phyloP scores from a whole-genome alignment of 2,888 invertebrate species.

The Epinotia demarniana region DNA sequence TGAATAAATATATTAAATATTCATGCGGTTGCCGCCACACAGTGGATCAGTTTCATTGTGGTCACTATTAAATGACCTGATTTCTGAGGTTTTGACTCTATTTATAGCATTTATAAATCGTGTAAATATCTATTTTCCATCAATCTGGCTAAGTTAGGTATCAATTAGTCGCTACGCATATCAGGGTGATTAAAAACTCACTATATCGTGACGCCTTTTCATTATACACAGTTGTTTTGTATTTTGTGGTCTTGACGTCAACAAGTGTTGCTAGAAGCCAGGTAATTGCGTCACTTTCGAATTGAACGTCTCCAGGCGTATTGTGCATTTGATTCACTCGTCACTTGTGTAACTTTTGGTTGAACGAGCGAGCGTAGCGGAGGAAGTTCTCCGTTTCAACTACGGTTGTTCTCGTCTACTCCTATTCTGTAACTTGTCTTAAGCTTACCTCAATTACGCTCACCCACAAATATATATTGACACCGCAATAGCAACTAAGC shows the following conservation, averaged over 20 bases:
- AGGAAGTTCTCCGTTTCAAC: too few species aligned
- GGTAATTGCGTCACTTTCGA: too few species aligned
- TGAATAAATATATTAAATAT: slow-evolving; percentile 3
- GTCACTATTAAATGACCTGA: slow-evolving; percentile 19
- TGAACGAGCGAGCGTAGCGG: too few species aligned
- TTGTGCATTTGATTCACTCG: too few species aligned
- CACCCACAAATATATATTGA: too few species aligned
- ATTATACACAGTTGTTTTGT: background rate
- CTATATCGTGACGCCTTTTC: background rate
- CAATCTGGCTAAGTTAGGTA: background rate
- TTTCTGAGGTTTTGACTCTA: slow-evolving; percentile 10
- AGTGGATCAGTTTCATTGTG: background rate
- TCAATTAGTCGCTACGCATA: background rate
- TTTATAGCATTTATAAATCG: slow-evolving; percentile 15
- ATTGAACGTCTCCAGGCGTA: too few species aligned
- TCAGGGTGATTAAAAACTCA: background rate
- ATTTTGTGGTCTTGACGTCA: slow-evolving; percentile 5
- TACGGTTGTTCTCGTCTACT: too few species aligned
- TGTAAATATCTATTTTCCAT: background rate
- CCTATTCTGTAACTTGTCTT: too few species aligned
- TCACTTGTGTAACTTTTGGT: too few species aligned
- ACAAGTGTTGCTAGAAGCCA: background rate
- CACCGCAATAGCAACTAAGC: too few species aligned
- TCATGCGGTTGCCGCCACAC: background rate
- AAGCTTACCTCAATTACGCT: too few species aligned